Base-by-base conservation (phyloP, 2,113 vertebrate species). In the Sinocyclocheilus rhinocerous region DNA sequence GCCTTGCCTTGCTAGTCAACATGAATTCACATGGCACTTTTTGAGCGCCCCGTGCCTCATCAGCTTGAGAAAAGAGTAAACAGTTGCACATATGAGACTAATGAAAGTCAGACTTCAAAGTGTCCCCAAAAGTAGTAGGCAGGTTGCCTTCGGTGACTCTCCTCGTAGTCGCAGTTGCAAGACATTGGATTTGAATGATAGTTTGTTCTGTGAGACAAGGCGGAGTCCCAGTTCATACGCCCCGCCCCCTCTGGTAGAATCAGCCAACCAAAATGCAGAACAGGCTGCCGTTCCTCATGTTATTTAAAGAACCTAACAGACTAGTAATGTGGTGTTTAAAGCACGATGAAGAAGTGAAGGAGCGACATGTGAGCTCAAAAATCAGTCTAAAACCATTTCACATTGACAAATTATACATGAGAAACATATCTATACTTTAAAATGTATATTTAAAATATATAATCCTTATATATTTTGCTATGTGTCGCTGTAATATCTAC, bases 221-320 rank as follows among this genome's bases (percentile, higher is more conserved):
- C 87, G 91, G 92, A 92, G 81, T 93, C 93, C 90, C 42, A 48
- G 63, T 36, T 39, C 29, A 85, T 87, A 85, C 88, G 88, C 89
- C 91, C 93, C 93, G 91, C 94, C 95, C 84, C 93, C 73, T 88
- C 89, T 84, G n/a, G 1, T 76, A 83, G 85, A 84, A 87, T 81
- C 81, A 88, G 65, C 94, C 91, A 93, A 94, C 93, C 10, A 89
- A 24, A 82, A 80, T 33, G 84, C 33, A 36, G 22, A 45, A 50
- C 22, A 33, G 42, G 50, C 45, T 63, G 80, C 61, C 6, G n/a
- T 61, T 48, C 22, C 73, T 69, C 86, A 59, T 76, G 79, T 59
- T 65, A 75, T 86, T 88, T 88, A 85, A 75, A 87, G 85, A 84
- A 22, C 67, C 81, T 78, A 78, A 36, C 80, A 45, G 52, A 57